Conservation (phyloP, 2,113 vertebrate genomes). For the Zootoca vivipara region DNA sequence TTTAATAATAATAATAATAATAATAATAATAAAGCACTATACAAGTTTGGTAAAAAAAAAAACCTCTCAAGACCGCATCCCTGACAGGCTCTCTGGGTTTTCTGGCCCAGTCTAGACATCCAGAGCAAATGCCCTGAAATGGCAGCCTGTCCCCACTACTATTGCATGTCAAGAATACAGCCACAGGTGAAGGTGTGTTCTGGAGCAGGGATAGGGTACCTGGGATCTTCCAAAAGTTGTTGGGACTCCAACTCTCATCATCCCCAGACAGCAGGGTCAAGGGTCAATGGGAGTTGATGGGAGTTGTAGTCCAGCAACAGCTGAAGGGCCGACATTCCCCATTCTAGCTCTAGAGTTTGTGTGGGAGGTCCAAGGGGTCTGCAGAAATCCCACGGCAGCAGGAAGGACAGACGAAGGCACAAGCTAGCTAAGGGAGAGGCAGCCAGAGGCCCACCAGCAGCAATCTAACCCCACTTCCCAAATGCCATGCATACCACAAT, state of each 20-base stretch:
- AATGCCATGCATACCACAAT: no score
- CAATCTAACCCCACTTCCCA: no score
- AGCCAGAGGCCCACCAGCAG: no score
- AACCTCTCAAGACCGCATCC: background rate
- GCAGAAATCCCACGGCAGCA: background rate
- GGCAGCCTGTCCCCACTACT: background rate
- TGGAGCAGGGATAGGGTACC: background rate
- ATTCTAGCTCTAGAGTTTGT: background rate
- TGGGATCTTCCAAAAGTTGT: background rate
- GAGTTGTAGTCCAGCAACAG: background rate
- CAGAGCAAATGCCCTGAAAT: background rate
- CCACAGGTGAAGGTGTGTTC: background rate
- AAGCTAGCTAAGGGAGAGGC: no score
- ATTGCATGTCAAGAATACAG: background rate
- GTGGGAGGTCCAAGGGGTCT: background rate
- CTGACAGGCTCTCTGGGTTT: background rate
- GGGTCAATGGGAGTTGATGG: background rate
- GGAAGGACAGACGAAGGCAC: no score
- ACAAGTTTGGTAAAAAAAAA: background rate
- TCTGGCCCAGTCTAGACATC: background rate
- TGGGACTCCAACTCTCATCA: background rate
- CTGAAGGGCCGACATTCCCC: background rate
- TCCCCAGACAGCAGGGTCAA: background rate
- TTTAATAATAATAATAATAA: no score
- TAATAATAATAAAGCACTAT: no score